phyloP scores from a whole-genome alignment of 2,888 invertebrate species.

The Notocelia uddmanniana region DNA sequence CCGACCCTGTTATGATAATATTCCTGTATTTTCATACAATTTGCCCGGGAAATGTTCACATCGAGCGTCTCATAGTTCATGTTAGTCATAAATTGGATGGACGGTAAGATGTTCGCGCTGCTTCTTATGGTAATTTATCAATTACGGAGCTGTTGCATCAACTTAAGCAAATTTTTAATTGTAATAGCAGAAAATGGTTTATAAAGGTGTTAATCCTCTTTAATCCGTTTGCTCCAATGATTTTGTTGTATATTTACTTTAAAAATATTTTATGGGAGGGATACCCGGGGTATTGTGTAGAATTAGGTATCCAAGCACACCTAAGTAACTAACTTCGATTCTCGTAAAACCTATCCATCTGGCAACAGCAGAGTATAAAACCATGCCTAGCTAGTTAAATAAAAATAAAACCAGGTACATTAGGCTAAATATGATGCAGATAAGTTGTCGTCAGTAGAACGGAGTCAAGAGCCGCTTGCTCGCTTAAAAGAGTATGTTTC shows the following conservation, averaged over 20 bases:
- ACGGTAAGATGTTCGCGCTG: conserved; percentile 42
- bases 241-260: conserved; percentile 15
- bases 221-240: conserved; percentile 20
- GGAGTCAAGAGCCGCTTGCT: conserved; percentile 59
- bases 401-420: conserved; percentile 16
- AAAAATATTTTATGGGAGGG: conserved; percentile 5
- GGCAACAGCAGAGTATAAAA: background rate
- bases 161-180: conserved; percentile 41
- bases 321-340: background rate
- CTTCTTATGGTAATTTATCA: conserved; percentile 45
- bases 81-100: conserved; percentile 54
- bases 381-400: background rate
- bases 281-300: conserved; percentile 4
- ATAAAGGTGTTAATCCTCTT: conserved; percentile 41
- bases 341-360: background rate
- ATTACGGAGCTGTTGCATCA: conserved; percentile 32
- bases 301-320: background rate
- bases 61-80: conserved; percentile 57
- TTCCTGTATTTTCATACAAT: conserved; percentile 72
- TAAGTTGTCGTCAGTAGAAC: conserved; percentile 46
- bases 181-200: conserved; percentile 20
- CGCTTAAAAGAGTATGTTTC: conserved; percentile 57
- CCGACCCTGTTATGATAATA: conserved; percentile 82
- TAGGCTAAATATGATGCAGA: conserved; percentile 39
- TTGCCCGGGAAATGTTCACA: conserved; percentile 64